Conservation (phyloP, 2,113 vertebrate genomes). For the Melanotaenia duboulayi region DNA sequence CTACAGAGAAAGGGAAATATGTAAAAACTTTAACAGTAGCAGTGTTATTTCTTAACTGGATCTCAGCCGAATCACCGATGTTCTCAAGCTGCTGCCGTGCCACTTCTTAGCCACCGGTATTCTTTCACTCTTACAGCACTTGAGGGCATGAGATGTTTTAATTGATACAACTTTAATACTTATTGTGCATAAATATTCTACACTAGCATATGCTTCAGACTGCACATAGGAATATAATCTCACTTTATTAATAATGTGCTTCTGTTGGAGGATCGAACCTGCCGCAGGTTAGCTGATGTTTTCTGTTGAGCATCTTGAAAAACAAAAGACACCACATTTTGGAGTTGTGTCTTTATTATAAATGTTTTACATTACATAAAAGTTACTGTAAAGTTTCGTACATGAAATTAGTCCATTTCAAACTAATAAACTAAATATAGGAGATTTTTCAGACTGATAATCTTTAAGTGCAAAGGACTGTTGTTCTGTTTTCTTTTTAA, state of each 20-base stretch:
- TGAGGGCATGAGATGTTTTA: constrained; percentile 11
- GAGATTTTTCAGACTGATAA: neutral
- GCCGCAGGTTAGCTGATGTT: constrained; percentile 9
- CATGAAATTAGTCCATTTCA: constrained; percentile 8
- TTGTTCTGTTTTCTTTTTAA: neutral
- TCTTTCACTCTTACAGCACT: constrained; percentile 28
- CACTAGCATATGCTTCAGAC: constrained; percentile 46
- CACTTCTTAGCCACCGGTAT: constrained; percentile 24
- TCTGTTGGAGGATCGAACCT: constrained; percentile 36
- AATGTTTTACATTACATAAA: neutral
- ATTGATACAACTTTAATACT: constrained; percentile 5
- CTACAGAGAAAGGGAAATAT: neutral
- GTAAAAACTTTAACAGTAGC: constrained; percentile 16
- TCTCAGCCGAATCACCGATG: constrained; percentile 7
- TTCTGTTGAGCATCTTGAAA: constrained; percentile 22
- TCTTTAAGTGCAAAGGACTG: neutral
- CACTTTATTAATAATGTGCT: constrained; percentile 39
- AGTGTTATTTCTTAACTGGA: constrained; percentile 9
- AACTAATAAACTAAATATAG: neutral
- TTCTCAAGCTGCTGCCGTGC: constrained; percentile 30
- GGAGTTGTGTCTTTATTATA: neutral
- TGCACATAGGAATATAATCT: constrained; percentile 18
- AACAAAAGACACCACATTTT: constrained; percentile 1
- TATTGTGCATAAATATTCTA: constrained; percentile 56
- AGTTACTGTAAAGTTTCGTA: constrained; percentile 9